Base-by-base conservation (phyloP, 2,888 invertebrate genomes). In the Operophtera brumata region DNA sequence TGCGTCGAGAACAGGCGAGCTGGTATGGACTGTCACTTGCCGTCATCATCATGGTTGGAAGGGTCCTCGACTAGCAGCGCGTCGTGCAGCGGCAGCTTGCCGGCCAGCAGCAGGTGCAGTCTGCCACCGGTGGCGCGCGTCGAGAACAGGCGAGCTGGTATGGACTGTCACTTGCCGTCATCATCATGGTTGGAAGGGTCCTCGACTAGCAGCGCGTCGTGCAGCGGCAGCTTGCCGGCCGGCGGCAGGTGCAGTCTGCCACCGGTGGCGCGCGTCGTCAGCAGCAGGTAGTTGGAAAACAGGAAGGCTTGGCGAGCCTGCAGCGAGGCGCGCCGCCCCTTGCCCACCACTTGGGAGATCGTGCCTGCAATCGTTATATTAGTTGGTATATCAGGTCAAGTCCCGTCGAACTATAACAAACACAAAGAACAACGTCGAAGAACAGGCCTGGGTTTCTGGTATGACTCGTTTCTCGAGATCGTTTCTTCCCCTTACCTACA, bases 61-160 rank as follows among this genome's bases (percentile, higher is more conserved):
- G 96, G 96, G 75, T 97, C 97, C 79, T 97, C 97, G 44, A 97
- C 94, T 25, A 97, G 91, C 56, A 96, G 91, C 3, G 96, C 96
- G 69, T 97, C 96, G 32, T 95, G 94, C 36, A 97, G 87, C 0
- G 96, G 94, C 65, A 97, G 93, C 71, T 95, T 94, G 0, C 96
- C 97, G 45, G 94, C 92, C 8, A 94, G 93, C n/a, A 96, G 94
- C 14, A 97, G 91, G 80, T 96, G 97, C n/a, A 97, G 92, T 54
- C 96, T 92, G 4, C 97, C 97, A 52, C 94, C 96, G 1, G 96
- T 93, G 0, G 95, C 94, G 50, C 94, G 91, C 2, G 96, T 97
- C 1, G 96, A 95, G 44, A 97, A 91, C 62, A 97, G 93, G n/a
- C n/a, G n/a, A n/a, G n/a, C n/a, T n/a, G n/a, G n/a, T n/a, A n/a